These are phyloP conservation scores for Podarcis cretensis DNA, from an alignment of 2,113 vertebrate genomes.

Conservation along the genomic window DNA sequence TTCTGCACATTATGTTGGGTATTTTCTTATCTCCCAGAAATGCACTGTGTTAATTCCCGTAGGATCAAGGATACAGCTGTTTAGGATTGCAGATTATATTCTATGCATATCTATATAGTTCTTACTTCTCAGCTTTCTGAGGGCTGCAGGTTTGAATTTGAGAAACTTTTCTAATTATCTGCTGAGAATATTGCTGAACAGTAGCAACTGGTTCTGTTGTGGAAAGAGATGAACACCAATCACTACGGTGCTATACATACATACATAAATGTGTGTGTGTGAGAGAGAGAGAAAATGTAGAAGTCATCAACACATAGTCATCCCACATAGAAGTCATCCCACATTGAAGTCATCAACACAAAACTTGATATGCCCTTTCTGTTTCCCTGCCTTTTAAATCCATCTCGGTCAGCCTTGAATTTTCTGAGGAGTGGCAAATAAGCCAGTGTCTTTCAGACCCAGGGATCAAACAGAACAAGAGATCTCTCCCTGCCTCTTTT, in stretches of 20 bases:
- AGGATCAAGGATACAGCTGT: not conserved
- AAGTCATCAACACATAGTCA: not conserved
- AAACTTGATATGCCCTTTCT: not conserved
- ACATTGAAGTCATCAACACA: not conserved
- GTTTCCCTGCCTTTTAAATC: not conserved
- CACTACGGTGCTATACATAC: too few species aligned
- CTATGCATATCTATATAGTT: not conserved
- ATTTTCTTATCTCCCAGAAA: not conserved
- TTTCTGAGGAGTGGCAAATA: not conserved
- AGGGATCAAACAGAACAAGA: not conserved
- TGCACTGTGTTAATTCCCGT: not conserved
- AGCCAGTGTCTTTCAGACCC: not conserved
- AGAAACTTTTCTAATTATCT: not conserved
- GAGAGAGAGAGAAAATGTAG: not conserved
- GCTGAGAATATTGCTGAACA: not conserved
- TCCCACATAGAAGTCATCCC: not conserved
- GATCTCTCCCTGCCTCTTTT: not conserved
- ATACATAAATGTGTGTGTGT: too few species aligned
- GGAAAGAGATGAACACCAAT: not conserved
- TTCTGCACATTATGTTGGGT: not conserved
- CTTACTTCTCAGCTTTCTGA: not conserved
- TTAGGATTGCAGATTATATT: not conserved
- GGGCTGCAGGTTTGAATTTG: not conserved
- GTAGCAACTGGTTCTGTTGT: not conserved
- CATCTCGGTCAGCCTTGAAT: not conserved